A percentile compares a stretch with the other conserved stretches of the same genome.
phyloP scores from a whole-genome alignment of 2,797 vertebrate genomes.

The Gadopsis marmoratus region DNA sequence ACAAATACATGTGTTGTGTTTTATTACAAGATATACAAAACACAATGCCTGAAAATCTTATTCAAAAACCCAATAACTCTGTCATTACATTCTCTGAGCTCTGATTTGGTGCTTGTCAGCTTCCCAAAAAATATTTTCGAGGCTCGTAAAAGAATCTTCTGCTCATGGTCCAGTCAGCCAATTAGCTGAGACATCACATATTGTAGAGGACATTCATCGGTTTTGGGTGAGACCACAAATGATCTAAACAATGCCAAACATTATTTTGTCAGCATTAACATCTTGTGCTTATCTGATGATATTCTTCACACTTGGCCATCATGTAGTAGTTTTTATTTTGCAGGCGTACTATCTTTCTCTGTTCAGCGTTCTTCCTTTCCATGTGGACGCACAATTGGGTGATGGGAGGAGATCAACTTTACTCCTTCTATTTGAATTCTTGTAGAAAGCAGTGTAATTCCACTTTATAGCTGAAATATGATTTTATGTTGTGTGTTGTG shows the following conservation, averaged over 20 bases:
- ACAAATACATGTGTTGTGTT: neutral
- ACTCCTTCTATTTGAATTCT: slow-evolving; percentile 14
- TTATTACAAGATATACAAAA: neutral
- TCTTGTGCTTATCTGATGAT: neutral
- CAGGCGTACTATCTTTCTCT: neutral
- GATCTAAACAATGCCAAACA: slow-evolving; percentile 12
- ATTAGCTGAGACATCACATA: neutral
- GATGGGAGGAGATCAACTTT: slow-evolving; percentile 3
- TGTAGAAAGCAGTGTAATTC: slow-evolving; percentile 13
- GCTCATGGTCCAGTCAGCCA: neutral
- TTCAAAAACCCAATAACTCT: neutral
- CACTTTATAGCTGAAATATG: slow-evolving; percentile 16
- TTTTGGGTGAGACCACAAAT: neutral
- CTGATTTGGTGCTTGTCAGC: neutral
- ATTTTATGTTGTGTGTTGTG: too few relatives aligned
- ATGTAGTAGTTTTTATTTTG: neutral
- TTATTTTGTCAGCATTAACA: neutral
- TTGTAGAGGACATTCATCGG: neutral
- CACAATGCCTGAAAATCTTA: neutral
- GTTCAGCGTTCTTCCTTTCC: neutral
- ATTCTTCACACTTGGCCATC: neutral
- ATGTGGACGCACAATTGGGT: neutral
- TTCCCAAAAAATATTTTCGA: neutral
- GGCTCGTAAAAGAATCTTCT: neutral
- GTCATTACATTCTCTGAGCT: neutral